Conservation (phyloP, 2,888 invertebrate species). For the Clanis bilineata region DNA sequence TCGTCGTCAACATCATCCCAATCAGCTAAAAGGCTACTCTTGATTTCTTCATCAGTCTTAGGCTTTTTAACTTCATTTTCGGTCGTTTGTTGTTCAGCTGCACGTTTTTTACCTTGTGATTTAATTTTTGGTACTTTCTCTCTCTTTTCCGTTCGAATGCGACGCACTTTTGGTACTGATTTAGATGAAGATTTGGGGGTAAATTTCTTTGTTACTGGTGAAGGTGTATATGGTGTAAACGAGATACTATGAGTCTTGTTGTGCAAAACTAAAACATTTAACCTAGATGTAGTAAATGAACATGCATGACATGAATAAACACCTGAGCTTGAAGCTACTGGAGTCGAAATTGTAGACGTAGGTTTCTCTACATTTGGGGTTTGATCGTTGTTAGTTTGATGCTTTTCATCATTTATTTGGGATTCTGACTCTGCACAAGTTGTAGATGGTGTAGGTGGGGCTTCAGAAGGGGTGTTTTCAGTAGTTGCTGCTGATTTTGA, state of each 20-base stretch:
- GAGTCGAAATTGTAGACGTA: conserved; percentile 30
- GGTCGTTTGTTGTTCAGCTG: conserved; percentile 52
- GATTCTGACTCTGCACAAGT: conserved; percentile 36
- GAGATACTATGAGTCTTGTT: conserved; percentile 86
- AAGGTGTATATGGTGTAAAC: conserved; percentile 69
- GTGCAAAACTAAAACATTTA: conserved; percentile 89
- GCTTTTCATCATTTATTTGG: conserved; percentile 32
- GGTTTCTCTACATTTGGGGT: conserved; percentile 31
- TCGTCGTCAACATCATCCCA: conserved; percentile 86
- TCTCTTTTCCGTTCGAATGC: conserved; percentile 59
- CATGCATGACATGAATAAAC: conserved; percentile 85
- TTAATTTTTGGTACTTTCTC: conserved; percentile 59
- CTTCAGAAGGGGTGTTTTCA: conserved; percentile 36
- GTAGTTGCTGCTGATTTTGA: conserved; percentile 54
- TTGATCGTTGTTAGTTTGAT: conserved; percentile 34
- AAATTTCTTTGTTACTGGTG: conserved; percentile 63
- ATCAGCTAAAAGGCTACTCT: conserved; percentile 87
- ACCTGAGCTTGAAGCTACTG: conserved; percentile 49
- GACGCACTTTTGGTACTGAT: conserved; percentile 51
- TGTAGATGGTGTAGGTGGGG: conserved; percentile 47
- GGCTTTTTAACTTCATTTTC: conserved; percentile 65
- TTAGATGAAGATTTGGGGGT: conserved; percentile 43
- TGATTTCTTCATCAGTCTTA: conserved; percentile 84
- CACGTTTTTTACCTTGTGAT: conserved; percentile 62
- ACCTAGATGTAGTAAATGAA: conserved; percentile 84